phyloP scores from a whole-genome alignment of 2,888 invertebrate species.

The Drosophila trichaetosa region DNA sequence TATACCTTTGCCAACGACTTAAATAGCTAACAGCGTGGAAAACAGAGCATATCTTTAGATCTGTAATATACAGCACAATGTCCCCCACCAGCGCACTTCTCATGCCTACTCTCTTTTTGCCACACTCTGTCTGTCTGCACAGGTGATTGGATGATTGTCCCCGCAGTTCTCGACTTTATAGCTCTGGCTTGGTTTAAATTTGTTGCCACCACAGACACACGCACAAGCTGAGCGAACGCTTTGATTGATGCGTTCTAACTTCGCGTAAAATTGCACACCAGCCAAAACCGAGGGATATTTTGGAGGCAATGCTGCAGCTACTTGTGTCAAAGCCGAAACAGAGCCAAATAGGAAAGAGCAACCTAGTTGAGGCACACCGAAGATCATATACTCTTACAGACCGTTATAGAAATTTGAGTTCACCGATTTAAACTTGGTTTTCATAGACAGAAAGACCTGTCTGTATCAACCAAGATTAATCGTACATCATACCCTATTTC shows the following conservation, averaged over 20 bases:
- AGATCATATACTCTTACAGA: neutral
- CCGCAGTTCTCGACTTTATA: slow-evolving; percentile 10
- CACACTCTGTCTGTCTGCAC: slow-evolving; percentile 1
- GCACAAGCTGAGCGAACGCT: slow-evolving; percentile 30
- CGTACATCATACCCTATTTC: neutral
- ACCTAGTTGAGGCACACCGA: neutral
- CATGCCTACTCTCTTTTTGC: too few species aligned
- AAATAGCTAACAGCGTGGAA: neutral
- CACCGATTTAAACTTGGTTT: neutral
- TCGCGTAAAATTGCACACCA: slow-evolving; percentile 77
- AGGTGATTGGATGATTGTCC: slow-evolving; percentile 19
- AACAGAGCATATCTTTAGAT: neutral
- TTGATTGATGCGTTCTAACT: slow-evolving; percentile 76
- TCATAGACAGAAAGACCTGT: neutral
- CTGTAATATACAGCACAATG: neutral
- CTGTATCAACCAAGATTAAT: neutral
- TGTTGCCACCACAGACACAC: slow-evolving; percentile 25
- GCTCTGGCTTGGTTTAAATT: slow-evolving; percentile 13
- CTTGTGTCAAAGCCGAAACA: slow-evolving; percentile 53
- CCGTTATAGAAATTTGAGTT: neutral
- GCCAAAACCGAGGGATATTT: slow-evolving; percentile 26
- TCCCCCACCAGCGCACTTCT: neutral
- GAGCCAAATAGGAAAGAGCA: slow-evolving; percentile 20
- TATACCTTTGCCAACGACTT: neutral
- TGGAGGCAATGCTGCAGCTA: slow-evolving; percentile 28